phyloP scores from a whole-genome alignment of 2,797 vertebrate genomes.

The Aldrovandia affinis region DNA sequence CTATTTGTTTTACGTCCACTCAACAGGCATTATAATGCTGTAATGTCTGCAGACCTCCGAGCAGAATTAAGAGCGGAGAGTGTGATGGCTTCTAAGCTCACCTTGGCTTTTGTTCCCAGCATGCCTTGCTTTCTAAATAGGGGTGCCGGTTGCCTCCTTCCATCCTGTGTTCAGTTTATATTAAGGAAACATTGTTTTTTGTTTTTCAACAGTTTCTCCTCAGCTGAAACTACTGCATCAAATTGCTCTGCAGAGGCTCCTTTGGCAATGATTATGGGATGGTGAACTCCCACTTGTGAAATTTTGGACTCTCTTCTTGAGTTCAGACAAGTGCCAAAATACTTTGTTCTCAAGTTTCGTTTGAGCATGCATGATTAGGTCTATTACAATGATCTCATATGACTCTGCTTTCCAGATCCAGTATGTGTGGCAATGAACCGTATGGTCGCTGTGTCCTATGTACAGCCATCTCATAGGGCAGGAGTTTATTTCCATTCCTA shows the following conservation, averaged over 20 bases:
- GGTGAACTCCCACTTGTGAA: background rate
- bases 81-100: background rate
- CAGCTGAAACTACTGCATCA: background rate
- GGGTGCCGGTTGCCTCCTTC: background rate
- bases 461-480: too few relatives aligned
- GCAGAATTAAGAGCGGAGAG: background rate
- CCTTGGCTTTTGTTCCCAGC: slow-evolving; percentile 1
- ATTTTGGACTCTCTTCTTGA: background rate
- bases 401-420: too few relatives aligned
- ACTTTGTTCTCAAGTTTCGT: background rate
- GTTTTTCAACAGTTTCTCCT: background rate
- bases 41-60: background rate
- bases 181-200: background rate
- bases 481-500: background rate
- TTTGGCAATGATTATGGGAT: background rate
- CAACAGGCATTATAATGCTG: background rate
- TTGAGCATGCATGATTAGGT: background rate
- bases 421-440: too few relatives aligned
- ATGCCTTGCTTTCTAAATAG: slow-evolving; percentile 15
- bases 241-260: background rate
- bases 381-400: too few relatives aligned
- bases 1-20: background rate
- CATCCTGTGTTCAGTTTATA: background rate
- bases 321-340: background rate
- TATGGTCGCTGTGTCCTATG: too few relatives aligned